A percentile compares a stretch with the other conserved stretches of the same genome.
Conservation (phyloP, 2,113 vertebrate genomes). For the Ardeotis arabs region DNA sequence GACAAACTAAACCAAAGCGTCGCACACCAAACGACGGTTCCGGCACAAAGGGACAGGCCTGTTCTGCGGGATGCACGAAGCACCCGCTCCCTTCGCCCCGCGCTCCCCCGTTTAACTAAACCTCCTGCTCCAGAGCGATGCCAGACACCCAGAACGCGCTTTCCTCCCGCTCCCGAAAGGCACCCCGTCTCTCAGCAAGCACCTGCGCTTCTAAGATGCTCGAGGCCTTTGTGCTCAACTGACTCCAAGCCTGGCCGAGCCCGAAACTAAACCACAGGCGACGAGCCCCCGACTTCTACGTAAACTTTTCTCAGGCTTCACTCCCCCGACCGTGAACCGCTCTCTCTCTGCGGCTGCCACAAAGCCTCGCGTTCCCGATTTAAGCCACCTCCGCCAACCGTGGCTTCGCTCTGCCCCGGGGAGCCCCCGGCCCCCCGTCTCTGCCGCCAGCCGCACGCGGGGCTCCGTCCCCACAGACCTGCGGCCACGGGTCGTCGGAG, state of each 20-base stretch:
- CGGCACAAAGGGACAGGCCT: not conserved
- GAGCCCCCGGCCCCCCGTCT: not conserved
- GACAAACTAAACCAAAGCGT: not conserved
- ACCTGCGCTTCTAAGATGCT: not conserved
- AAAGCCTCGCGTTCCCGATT: slow-evolving; percentile 12
- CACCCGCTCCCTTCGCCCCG: accelerated
- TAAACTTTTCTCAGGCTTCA: not conserved
- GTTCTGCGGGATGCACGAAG: accelerated
- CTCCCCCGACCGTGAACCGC: not conserved
- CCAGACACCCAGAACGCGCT: not conserved
- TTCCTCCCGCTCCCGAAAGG: not conserved
- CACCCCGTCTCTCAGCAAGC: not conserved
- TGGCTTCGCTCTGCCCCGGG: not conserved
- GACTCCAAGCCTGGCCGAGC: not conserved
- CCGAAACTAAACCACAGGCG: not conserved
- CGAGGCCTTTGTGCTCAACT: not conserved
- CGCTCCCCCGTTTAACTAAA: not conserved
- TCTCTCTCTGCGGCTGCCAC: not conserved
- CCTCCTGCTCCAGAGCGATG: not conserved
- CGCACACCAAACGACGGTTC: not conserved
- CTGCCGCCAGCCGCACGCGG: not conserved
- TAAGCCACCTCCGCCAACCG: not conserved
- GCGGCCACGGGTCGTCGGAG: slow-evolving; percentile 57
- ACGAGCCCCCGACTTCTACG: not conserved
- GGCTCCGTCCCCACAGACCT: slow-evolving; percentile 61